Evolutionary conservation across 2,888 invertebrate species (phyloP).

Genomic region (Alentia gelatinosa): DNA sequence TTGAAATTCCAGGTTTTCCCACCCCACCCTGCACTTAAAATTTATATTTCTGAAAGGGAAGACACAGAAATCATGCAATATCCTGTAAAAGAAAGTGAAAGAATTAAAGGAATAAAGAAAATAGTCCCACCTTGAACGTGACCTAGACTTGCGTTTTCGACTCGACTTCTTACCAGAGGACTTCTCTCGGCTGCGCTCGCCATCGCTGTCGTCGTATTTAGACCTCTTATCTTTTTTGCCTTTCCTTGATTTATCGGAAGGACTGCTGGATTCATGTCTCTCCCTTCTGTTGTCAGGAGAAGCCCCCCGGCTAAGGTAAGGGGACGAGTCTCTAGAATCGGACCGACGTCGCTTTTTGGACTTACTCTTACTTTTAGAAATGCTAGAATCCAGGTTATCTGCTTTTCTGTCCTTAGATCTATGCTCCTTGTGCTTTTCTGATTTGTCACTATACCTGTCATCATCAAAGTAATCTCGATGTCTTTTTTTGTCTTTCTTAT

Average conservation of each 20-base stretch:
- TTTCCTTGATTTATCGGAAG: not conserved
- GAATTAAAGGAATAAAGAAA: not conserved
- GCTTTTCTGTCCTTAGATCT: constrained; percentile 4
- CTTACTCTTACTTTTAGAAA: constrained; percentile 48
- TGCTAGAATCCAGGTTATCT: not conserved
- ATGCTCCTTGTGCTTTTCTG: constrained; percentile 20
- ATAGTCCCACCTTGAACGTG: constrained; percentile 75
- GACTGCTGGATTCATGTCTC: constrained; percentile 4
- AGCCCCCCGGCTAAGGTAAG: not conserved
- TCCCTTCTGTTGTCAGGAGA: not conserved
- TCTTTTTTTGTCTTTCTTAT: constrained; percentile 38
- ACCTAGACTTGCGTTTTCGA: constrained; percentile 78
- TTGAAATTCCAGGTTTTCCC: too few species aligned
- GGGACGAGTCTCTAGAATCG: not conserved
- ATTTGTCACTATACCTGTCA: constrained; percentile 12
- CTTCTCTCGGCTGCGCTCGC: constrained; percentile 64
- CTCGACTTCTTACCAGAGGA: constrained; percentile 79
- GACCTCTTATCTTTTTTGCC: constrained; percentile 44
- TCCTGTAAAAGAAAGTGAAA: not conserved
- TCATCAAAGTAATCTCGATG: not conserved
- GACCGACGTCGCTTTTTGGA: constrained; percentile 40
- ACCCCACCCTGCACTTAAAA: too few species aligned
- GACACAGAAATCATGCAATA: not conserved
- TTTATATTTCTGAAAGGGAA: not conserved
- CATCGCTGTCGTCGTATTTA: constrained; percentile 60